Evolutionary conservation across 2,797 vertebrate species (phyloP).

Genomic region (Erithacus rubecula): DNA sequence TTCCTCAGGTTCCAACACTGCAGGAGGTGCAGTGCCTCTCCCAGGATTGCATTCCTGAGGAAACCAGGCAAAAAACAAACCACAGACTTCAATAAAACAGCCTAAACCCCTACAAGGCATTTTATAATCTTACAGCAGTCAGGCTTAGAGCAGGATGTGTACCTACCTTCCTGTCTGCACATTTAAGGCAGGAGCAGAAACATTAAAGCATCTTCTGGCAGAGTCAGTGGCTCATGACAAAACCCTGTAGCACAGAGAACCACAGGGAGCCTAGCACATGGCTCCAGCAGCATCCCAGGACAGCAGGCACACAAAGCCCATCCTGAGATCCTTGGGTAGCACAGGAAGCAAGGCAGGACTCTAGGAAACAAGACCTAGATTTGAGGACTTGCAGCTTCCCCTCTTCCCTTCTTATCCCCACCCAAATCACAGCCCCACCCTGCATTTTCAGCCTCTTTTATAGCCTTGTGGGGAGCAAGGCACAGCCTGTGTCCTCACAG

Average conservation of each 20-base stretch:
- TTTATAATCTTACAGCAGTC: background rate
- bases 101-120: background rate
- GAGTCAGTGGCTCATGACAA: background rate
- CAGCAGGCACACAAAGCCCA: background rate
- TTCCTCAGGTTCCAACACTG: background rate
- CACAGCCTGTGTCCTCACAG: background rate
- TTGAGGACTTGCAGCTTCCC: accelerated
- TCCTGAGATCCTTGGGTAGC: accelerated
- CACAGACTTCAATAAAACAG: background rate
- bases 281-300: background rate
- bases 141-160: background rate
- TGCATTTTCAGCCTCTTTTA: background rate
- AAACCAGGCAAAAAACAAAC: background rate
- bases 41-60: background rate
- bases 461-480: background rate
- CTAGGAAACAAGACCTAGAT: accelerated
- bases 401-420: accelerated
- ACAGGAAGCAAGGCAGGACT: accelerated
- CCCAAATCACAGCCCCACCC: accelerated
- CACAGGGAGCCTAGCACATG: accelerated
- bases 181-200: background rate
- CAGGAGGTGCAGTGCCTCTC: background rate
- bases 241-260: background rate
- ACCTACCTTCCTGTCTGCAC: background rate
- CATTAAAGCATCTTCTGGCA: background rate